Percentiles rank a stretch among this genome's conserved stretches.
Evolutionary conservation across 2,113 vertebrate species (phyloP).

Genomic region (Shinisaurus crocodilurus): DNA sequence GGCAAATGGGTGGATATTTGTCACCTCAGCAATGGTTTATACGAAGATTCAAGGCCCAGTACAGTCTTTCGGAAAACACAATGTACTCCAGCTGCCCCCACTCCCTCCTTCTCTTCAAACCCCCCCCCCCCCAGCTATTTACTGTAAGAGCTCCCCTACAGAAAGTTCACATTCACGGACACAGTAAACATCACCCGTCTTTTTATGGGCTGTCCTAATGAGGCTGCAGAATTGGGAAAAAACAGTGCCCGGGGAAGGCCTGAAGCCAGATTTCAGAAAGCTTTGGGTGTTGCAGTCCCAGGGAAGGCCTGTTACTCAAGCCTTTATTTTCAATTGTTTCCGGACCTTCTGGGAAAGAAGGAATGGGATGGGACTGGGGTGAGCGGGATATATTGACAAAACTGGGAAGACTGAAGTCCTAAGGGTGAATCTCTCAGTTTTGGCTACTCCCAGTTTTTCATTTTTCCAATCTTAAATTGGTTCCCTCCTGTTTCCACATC

Average conservation of each 20-base stretch:
- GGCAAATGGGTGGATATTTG: constrained; percentile 68
- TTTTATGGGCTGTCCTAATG: constrained; percentile 58
- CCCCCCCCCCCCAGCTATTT: constrained; percentile 58
- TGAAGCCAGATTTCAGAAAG: neutral
- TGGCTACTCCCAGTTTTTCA: too few relatives aligned
- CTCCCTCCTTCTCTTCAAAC: neutral
- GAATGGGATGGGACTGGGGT: neutral
- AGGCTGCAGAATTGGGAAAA: constrained; percentile 57
- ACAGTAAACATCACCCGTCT: constrained; percentile 45
- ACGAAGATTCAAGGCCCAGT: constrained; percentile 67
- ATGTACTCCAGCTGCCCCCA: constrained; percentile 61
- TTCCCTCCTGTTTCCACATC: too few relatives aligned
- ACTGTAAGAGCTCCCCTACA: constrained; percentile 59
- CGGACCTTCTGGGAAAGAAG: neutral
- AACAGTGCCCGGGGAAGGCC: too few relatives aligned
- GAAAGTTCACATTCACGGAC: constrained; percentile 53
- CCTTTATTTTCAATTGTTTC: neutral
- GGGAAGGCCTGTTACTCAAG: too few relatives aligned
- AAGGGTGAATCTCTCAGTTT: neutral
- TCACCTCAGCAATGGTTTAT: constrained; percentile 71
- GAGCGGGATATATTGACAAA: neutral
- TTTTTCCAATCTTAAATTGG: too few relatives aligned
- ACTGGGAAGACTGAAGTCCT: neutral
- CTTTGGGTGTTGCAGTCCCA: neutral
- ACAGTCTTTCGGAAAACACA: constrained; percentile 64